Conservation (phyloP, 2,888 invertebrate genomes). For the Nomada ruficornis region DNA sequence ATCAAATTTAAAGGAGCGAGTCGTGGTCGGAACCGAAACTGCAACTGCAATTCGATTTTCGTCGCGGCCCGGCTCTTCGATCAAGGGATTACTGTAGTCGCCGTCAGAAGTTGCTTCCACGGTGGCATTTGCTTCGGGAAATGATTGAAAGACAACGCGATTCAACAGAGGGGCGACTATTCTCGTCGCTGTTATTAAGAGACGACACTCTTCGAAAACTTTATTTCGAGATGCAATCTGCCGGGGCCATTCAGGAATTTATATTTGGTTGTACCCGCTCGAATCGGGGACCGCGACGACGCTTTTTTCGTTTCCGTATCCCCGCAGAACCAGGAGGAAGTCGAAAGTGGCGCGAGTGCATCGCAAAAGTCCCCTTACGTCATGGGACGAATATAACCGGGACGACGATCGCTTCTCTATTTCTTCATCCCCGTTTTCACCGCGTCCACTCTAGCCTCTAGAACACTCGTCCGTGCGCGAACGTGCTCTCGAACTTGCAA, state of each 20-base stretch:
- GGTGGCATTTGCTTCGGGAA: slow-evolving; percentile 4
- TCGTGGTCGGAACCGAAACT: neutral
- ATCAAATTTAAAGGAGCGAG: slow-evolving; percentile 1
- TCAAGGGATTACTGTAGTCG: neutral
- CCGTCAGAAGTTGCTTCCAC: neutral
- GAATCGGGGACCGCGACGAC: slow-evolving; percentile 9
- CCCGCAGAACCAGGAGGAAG: slow-evolving; percentile 23
- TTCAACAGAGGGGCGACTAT: neutral
- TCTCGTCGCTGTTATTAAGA: neutral
- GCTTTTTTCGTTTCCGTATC: neutral
- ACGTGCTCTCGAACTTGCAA: neutral
- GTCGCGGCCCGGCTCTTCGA: neutral
- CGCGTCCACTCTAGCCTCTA: neutral
- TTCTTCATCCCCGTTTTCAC: slow-evolving; percentile 32
- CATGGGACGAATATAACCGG: slow-evolving; percentile 41
- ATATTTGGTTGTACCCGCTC: neutral
- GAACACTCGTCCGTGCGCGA: slow-evolving; percentile 1
- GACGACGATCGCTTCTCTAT: slow-evolving; percentile 30
- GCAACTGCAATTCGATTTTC: slow-evolving; percentile 20
- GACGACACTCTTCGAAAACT: neutral
- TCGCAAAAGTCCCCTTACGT: slow-evolving; percentile 50
- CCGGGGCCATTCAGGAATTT: neutral
- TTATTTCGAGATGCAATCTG: slow-evolving; percentile 2
- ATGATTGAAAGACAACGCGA: slow-evolving; percentile 16
- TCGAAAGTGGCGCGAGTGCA: slow-evolving; percentile 23